Conservation (phyloP, 2,113 vertebrate species). For the Anoura caudifer region DNA sequence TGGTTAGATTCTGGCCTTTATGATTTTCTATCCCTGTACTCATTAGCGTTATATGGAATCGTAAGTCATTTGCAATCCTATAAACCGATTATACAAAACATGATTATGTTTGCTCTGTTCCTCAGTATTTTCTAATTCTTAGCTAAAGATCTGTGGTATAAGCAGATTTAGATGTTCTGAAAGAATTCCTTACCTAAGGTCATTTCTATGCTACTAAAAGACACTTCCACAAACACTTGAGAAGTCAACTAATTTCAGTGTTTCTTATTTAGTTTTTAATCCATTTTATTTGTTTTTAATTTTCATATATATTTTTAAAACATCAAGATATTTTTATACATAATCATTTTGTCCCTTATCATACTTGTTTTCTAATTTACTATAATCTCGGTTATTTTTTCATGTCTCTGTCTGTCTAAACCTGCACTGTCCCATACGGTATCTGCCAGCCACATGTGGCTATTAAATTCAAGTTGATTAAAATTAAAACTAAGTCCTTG, state of each 20-base stretch:
- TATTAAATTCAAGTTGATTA: not conserved
- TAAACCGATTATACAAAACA: conserved; percentile 76
- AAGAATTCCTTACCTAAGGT: conserved; percentile 68
- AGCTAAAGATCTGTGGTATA: conserved; percentile 62
- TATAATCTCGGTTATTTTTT: not conserved
- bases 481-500: not conserved
- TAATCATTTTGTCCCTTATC: not conserved
- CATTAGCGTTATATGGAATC: conserved; percentile 63
- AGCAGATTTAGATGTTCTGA: conserved; percentile 71
- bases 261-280: not conserved
- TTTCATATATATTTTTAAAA: not conserved
- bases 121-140: conserved; percentile 74
- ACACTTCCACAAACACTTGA: conserved; percentile 19
- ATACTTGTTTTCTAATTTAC: not conserved
- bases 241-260: not conserved
- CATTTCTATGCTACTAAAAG: conserved; percentile 30
- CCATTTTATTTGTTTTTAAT: not conserved
- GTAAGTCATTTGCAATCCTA: conserved; percentile 76
- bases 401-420: not conserved
- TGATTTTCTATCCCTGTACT: conserved; percentile 69
- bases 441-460: not conserved
- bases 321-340: not conserved
- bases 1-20: conserved; percentile 48
- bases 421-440: not conserved
- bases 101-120: conserved; percentile 77